Evolutionary conservation across 2,797 vertebrate genomes (phyloP).

Genomic region (Aselliscus stoliczkanus): DNA sequence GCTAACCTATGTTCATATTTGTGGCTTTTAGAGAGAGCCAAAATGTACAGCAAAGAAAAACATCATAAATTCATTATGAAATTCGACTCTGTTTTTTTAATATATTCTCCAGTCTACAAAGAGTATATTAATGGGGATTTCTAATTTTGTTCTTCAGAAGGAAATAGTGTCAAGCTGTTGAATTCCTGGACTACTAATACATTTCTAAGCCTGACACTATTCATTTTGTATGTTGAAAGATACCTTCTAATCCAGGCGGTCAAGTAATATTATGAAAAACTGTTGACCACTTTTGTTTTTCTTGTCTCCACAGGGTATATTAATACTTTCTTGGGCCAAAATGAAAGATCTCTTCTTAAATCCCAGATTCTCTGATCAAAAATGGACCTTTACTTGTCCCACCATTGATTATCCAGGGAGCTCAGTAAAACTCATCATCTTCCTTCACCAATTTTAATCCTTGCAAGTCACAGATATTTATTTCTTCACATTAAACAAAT

Average conservation of each 20-base stretch:
- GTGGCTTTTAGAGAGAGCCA: constrained; percentile 42
- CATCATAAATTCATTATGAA: constrained; percentile 57
- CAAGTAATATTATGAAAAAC: background rate
- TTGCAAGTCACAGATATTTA: background rate
- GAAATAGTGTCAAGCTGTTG: background rate
- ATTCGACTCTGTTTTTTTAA: background rate
- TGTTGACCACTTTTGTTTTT: background rate
- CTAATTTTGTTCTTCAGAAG: constrained; percentile 49
- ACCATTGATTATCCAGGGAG: background rate
- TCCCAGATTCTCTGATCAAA: background rate
- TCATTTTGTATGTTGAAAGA: background rate
- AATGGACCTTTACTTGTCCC: background rate
- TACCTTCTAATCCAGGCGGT: background rate
- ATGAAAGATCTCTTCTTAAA: background rate
- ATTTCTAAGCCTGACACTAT: background rate
- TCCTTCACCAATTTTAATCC: background rate
- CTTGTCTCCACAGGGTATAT: background rate
- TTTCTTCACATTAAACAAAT: background rate
- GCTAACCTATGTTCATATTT: constrained; percentile 12
- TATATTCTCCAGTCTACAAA: background rate
- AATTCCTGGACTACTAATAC: background rate
- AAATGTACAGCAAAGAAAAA: constrained; percentile 49
- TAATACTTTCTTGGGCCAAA: background rate
- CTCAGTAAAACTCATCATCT: background rate
- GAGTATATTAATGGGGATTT: constrained; percentile 33